Base-by-base conservation (phyloP, 2,113 vertebrate genomes). In the Chaetorhynchus papuensis region DNA sequence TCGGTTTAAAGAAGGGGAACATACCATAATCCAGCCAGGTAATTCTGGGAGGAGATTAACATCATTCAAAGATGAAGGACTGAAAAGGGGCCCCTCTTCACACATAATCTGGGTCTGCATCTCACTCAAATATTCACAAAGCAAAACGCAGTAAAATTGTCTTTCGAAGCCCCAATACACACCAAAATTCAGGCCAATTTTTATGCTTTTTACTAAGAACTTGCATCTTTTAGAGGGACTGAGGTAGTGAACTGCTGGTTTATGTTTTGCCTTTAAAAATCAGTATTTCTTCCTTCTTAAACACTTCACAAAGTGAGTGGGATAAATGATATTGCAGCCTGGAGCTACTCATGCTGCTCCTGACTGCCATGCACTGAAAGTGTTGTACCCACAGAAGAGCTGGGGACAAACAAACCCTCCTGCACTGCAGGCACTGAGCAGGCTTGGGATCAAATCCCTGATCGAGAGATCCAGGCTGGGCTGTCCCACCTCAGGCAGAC, bases 91-190 rank as follows among this genome's bases (percentile, higher is more conserved):
- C 49, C 33, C 5, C 5, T 7, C 28, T 54, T 21, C 1, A 2
- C 7, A 44, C 0, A 9, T n/a, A 30, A 4, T 8, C 24, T 3
- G 26, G 42, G 7, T 15, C 6, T 14, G 2, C 12, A 10, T 3
- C 20, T n/a, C 49, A 22, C 22, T 28, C 17, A 7, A 3, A 9
- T 6, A 10, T 7, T 60, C 11, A 3, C 24, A 27, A 93, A 68
- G 54, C 24, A 56, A 71, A 66, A 54, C 4, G 9, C 57, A 71
- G 74, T 28, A 81, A 50, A 74, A 70, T 0, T 33, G 19, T 37
- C 65, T 64, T 60, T 82, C 28, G 11, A 8, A 47, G 31, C 41
- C 44, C 20, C 26, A 56, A 17, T 2, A 78, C 10, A 19, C 12
- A 45, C 17, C 59, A 41, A 86, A 88, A 53, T 12, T 35, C 41